Base-by-base conservation (phyloP, 1,140 invertebrate genomes). In the Drosophila tani region DNA sequence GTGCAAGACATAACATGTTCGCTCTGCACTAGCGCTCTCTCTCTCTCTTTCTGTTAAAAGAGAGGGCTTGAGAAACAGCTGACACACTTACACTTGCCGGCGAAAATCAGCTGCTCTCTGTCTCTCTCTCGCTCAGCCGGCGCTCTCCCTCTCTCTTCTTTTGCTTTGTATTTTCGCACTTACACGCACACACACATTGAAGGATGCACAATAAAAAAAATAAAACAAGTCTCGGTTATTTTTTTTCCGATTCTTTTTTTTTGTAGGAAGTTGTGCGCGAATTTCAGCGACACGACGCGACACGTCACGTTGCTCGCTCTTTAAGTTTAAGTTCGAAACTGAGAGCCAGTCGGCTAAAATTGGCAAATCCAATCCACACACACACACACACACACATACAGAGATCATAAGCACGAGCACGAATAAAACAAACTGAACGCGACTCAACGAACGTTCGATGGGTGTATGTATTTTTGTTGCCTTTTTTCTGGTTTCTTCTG, bases 231-330 rank as follows among this genome's bases (percentile, higher is more conserved):
- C 64, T 68, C 29, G 19, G 19, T 71, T 50, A 50, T 69, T 40
- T 60, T 62, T 56, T 68, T 41, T 14, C 27, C 9, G 49, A 38
- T 69, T 57, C 2, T 21, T 70, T 29, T 29, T 66, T 69, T 43
- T 45, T 68, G 47, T 85, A 85, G 82, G 82, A 81, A 85, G 82
- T 85, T 85, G 59, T 80, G 82, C 74, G 77, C 77, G 73, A 75
- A 75, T 80, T 81, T 66, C 43, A 79, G 76, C 81, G 77, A 88
- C 65, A 81, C 77, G 53, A 62, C 59, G 73, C 82, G 81, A 79
- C 85, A 90, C 85, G 85, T 90, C 85, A 90, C 85, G 85, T 90
- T 90, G 71, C 85, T 90, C 81, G 85, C 85, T 90, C 85, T 90
- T 90, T 88, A 90, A 88, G 81, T 90, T 88, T 88, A 90, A 90